phyloP scores from a whole-genome alignment of 2,113 vertebrate species.

The Climacteris rufus region DNA sequence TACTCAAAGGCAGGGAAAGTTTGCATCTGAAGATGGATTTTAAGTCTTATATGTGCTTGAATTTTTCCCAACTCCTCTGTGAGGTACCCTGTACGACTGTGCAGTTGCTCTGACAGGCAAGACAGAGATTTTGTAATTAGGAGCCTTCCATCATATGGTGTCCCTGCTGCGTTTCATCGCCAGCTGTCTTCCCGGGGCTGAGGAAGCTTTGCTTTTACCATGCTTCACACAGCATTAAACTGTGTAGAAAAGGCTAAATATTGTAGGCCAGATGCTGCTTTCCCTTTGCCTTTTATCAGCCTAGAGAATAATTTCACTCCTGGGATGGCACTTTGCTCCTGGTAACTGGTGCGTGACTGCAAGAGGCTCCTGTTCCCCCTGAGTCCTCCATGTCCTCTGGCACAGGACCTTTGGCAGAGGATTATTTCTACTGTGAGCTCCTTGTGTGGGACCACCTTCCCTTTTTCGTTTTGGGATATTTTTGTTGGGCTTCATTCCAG shows the following conservation, averaged over 20 bases:
- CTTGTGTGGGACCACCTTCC: background rate
- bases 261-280: constrained; percentile 60
- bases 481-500: background rate
- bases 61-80: background rate
- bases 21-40: constrained; percentile 17
- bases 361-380: background rate
- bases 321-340: constrained; percentile 29
- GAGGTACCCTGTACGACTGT: background rate
- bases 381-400: background rate
- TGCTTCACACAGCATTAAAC: constrained; percentile 64
- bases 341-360: constrained; percentile 21
- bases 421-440: background rate
- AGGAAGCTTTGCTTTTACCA: constrained; percentile 43
- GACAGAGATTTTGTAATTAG: constrained; percentile 48
- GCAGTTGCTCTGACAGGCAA: constrained; percentile 35
- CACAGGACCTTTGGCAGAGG: background rate
- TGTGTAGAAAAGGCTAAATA: constrained; percentile 53
- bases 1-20: background rate
- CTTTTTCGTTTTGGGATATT: background rate
- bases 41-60: background rate
- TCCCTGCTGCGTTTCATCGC: constrained; percentile 5
- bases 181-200: constrained; percentile 28
- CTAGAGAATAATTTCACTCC: constrained; percentile 49
- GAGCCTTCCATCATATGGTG: constrained; percentile 31
- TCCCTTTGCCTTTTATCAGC: constrained; percentile 44